Evolutionary conservation across 1,140 invertebrate genomes (phyloP).

Genomic region (Diachasma alloeum): DNA sequence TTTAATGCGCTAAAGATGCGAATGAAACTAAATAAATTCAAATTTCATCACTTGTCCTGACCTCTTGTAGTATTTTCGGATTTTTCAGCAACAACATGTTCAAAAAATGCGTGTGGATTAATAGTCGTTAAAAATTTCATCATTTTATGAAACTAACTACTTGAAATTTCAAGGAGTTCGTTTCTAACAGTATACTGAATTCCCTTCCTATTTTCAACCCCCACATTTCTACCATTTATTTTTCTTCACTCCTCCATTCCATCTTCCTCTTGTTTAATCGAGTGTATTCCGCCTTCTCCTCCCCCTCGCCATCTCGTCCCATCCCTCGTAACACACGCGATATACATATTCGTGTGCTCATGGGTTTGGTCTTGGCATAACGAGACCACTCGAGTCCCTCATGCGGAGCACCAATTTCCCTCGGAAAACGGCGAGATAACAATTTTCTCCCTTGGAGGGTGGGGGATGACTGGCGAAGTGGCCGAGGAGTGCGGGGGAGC

Average conservation of each 20-base stretch:
- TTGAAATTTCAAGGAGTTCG: too few relatives aligned
- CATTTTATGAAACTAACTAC: too few relatives aligned
- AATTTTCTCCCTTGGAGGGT: background rate
- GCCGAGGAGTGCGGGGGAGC: too few relatives aligned
- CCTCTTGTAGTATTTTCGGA: too few relatives aligned
- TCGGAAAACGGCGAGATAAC: conserved; percentile 2
- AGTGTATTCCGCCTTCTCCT: background rate
- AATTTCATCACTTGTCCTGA: too few relatives aligned
- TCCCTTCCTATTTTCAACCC: background rate
- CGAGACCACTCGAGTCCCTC: background rate
- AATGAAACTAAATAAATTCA: too few relatives aligned
- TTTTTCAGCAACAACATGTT: too few relatives aligned
- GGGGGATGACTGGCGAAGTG: background rate
- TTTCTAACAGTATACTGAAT: background rate
- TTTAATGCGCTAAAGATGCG: too few relatives aligned
- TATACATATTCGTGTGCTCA: background rate
- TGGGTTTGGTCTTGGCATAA: conserved; percentile 6
- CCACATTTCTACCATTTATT: conserved; percentile 15
- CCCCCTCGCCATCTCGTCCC: background rate
- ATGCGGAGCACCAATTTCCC: conserved; percentile 5
- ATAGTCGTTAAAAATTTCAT: too few relatives aligned
- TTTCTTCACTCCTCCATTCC: conserved; percentile 20
- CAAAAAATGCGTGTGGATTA: too few relatives aligned
- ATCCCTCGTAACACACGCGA: background rate
- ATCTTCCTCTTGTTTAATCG: conserved; percentile 15